These are phyloP conservation scores for Colletes gigas DNA, from an alignment of 1,140 invertebrate genomes.

Conservation along the genomic window DNA sequence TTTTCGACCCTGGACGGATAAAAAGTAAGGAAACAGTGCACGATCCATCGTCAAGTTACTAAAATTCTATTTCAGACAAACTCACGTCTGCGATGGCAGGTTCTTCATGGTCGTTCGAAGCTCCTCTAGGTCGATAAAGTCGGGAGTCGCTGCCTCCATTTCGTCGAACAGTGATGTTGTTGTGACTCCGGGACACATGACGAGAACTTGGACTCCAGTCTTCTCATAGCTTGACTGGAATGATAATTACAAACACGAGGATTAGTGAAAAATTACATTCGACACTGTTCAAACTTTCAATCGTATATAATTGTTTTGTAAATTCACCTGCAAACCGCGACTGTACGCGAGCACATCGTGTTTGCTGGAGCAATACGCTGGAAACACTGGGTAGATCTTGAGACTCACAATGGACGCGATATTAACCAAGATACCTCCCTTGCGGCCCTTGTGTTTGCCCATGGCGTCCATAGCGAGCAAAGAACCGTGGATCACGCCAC, in stretches of 20 bases:
- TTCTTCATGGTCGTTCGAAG: too few relatives aligned
- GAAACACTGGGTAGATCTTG: conserved; percentile 55
- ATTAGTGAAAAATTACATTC: too few relatives aligned
- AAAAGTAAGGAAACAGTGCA: not conserved
- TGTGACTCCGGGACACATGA: conserved; percentile 1
- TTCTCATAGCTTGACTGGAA: conserved; percentile 34
- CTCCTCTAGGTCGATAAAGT: too few relatives aligned
- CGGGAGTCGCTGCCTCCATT: too few relatives aligned
- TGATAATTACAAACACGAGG: too few relatives aligned
- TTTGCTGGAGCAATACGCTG: conserved; percentile 84
- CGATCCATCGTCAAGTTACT: too few relatives aligned
- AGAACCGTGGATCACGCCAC: too few relatives aligned
- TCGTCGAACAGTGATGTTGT: not conserved
- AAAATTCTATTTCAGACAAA: too few relatives aligned
- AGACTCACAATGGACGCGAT: conserved; percentile 70
- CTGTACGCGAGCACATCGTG: conserved; percentile 81
- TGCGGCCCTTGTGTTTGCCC: conserved; percentile 69
- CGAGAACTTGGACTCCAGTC: conserved; percentile 62
- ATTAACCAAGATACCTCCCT: conserved; percentile 72
- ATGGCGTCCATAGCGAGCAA: conserved; percentile 38
- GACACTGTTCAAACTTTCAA: too few relatives aligned
- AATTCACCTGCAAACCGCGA: conserved; percentile 68
- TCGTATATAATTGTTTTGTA: too few relatives aligned
- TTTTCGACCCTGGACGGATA: conserved; percentile 63
- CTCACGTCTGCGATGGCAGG: too few relatives aligned